Conservation (phyloP, 30 jellyfish, hydroid and myxozoan genomes). For the Catostylus mosaicus region DNA sequence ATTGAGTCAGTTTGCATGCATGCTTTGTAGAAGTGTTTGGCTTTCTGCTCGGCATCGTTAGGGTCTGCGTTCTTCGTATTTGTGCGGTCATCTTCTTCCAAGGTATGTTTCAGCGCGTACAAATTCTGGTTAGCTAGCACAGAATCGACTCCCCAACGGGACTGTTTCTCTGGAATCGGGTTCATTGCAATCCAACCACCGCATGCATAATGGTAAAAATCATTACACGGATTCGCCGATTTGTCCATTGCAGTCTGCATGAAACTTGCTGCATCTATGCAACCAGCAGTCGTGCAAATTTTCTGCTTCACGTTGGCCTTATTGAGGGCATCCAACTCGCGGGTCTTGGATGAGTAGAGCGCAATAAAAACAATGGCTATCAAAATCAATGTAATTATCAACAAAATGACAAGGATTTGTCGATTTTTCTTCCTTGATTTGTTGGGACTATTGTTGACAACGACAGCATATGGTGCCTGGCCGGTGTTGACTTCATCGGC, state of each 20-base stretch:
- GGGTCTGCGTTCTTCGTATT: constrained; percentile 31
- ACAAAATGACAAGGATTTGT: constrained; percentile 19
- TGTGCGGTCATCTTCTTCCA: constrained; percentile 30
- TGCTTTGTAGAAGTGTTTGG: constrained; percentile 70
- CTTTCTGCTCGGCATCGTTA: constrained; percentile 54
- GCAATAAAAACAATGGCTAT: constrained; percentile 37
- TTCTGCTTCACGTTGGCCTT: not conserved
- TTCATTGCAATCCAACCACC: constrained; percentile 88
- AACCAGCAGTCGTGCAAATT: constrained; percentile 72
- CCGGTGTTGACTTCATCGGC: constrained; percentile 48
- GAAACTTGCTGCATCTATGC: constrained; percentile 84
- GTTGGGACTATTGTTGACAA: constrained; percentile 27
- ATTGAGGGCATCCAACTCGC: not conserved
- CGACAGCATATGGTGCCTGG: constrained; percentile 58
- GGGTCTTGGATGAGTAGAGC: constrained; percentile 14
- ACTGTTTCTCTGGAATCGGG: constrained; percentile 84
- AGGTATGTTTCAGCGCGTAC: constrained; percentile 49
- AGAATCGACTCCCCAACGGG: constrained; percentile 77
- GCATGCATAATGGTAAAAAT: constrained; percentile 82
- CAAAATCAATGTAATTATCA: not conserved
- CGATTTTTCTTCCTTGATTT: constrained; percentile 26
- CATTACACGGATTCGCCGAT: constrained; percentile 69
- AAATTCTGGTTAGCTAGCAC: constrained; percentile 67
- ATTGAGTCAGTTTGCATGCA: constrained; percentile 78
- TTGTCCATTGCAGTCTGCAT: constrained; percentile 80